Conservation (phyloP, 2,797 vertebrate species). For the Phrynocephalus guinanensis region DNA sequence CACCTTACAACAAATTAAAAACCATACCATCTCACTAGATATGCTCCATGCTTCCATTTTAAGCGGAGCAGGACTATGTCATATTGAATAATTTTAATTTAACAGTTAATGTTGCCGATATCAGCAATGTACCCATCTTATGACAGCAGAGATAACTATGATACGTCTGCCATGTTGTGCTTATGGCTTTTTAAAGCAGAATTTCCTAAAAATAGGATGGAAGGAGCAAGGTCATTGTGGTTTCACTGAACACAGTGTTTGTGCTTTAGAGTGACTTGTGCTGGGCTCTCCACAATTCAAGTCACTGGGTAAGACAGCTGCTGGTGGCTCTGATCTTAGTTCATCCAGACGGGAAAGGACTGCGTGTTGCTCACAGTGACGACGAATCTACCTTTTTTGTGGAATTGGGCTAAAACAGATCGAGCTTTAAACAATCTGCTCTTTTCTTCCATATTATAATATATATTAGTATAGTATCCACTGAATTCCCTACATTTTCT, state of each 20-base stretch:
- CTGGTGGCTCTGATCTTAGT: constrained; percentile 70
- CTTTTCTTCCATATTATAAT: background rate
- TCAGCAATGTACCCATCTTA: constrained; percentile 64
- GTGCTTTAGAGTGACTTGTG: constrained; percentile 78
- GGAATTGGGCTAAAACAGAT: constrained; percentile 33
- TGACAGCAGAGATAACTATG: constrained; percentile 61
- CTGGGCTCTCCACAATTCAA: constrained; percentile 66
- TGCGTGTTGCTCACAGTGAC: constrained; percentile 25
- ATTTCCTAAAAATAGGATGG: constrained; percentile 64
- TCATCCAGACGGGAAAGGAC: constrained; percentile 29
- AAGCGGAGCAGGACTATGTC: constrained; percentile 55
- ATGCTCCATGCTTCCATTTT: constrained; percentile 50
- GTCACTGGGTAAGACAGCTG: constrained; percentile 67
- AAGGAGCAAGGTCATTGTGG: constrained; percentile 62
- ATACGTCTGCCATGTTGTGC: constrained; percentile 72
- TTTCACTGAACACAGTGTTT: constrained; percentile 77
- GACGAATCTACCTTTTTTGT: constrained; percentile 38
- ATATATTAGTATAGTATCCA: constrained; percentile 9
- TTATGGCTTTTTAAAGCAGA: constrained; percentile 70
- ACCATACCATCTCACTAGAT: constrained; percentile 8
- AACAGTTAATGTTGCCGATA: constrained; percentile 54
- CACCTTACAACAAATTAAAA: background rate
- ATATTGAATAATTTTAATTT: constrained; percentile 60
- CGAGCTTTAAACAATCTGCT: constrained; percentile 32
- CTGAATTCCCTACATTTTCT: constrained; percentile 44